Percentiles rank a stretch among this genome's conserved stretches.
These are phyloP conservation scores for Heliconius congener DNA, from an alignment of 1,140 invertebrate genomes.

Conservation along the genomic window DNA sequence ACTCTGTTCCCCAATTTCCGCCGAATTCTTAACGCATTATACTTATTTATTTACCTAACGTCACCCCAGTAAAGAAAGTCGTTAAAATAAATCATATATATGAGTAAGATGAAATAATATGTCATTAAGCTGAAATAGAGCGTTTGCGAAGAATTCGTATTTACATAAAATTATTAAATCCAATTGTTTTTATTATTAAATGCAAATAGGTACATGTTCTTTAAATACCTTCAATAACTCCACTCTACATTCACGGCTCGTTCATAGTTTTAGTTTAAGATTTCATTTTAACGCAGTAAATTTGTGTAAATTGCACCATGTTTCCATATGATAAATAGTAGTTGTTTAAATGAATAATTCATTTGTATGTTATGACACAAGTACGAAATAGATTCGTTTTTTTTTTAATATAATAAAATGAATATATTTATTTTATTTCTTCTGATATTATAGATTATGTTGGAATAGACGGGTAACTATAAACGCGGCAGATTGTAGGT, in stretches of 20 bases:
- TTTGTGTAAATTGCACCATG: slow-evolving; percentile 5
- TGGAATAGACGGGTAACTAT: no score
- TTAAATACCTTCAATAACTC: background rate
- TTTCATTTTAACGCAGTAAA: slow-evolving; percentile 9
- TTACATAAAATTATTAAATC: background rate
- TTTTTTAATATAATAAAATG: background rate
- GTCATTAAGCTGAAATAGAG: background rate
- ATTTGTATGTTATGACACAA: background rate
- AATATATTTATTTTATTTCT: background rate
- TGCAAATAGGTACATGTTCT: background rate
- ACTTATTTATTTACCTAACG: no score
- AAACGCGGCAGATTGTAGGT: no score
- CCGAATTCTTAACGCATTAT: no score
- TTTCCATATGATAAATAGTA: slow-evolving; percentile 7
- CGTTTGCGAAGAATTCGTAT: no score
- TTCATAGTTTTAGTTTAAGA: background rate
- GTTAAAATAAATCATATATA: no score
- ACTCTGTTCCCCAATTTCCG: no score
- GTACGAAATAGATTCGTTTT: background rate
- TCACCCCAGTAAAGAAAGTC: no score
- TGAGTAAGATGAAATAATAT: no score
- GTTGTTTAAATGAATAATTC: slow-evolving; percentile 3
- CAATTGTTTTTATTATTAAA: background rate
- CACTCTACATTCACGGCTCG: background rate
- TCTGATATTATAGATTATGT: background rate